Percentiles rank a stretch among this genome's conserved stretches.
Evolutionary conservation across 2,113 vertebrate genomes (phyloP).

Genomic region (Petroica traversi): DNA sequence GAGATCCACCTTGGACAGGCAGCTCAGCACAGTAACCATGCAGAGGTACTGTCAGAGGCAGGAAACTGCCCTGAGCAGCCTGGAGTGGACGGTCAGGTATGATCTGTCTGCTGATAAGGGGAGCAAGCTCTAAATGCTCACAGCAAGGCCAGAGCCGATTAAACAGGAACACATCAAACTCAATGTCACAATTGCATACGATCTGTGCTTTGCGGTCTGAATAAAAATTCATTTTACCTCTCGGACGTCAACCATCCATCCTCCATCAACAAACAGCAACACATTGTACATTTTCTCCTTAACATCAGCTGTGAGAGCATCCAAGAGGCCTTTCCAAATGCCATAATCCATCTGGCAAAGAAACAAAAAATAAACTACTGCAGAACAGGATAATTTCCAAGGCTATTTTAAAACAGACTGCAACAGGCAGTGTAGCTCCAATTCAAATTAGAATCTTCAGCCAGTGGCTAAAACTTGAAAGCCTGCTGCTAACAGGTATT

Average conservation of each 20-base stretch:
- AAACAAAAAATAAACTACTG: slow-evolving; percentile 5
- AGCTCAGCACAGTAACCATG: rapidly evolving
- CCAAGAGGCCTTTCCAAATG: slow-evolving; percentile 88
- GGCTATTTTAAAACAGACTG: background rate
- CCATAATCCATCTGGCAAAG: slow-evolving; percentile 81
- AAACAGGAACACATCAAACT: background rate
- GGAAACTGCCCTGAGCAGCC: background rate
- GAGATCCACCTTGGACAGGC: background rate
- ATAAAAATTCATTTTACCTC: slow-evolving; percentile 75
- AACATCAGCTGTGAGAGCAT: slow-evolving; percentile 88
- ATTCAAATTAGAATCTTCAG: background rate
- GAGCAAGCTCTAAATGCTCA: background rate
- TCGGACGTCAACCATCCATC: slow-evolving; percentile 97
- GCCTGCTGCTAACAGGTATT: background rate
- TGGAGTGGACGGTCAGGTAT: background rate
- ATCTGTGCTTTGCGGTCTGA: background rate
- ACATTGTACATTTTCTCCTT: slow-evolving; percentile 98
- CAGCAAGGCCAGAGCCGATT: background rate
- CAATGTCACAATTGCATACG: background rate
- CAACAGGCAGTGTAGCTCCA: background rate
- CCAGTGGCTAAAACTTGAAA: background rate
- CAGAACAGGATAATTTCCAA: background rate
- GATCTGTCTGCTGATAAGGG: background rate
- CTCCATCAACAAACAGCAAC: slow-evolving; percentile 94
- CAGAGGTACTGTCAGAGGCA: background rate